Evolutionary conservation across 2,113 vertebrate genomes (phyloP).

Genomic region (Echinops telfairi): DNA sequence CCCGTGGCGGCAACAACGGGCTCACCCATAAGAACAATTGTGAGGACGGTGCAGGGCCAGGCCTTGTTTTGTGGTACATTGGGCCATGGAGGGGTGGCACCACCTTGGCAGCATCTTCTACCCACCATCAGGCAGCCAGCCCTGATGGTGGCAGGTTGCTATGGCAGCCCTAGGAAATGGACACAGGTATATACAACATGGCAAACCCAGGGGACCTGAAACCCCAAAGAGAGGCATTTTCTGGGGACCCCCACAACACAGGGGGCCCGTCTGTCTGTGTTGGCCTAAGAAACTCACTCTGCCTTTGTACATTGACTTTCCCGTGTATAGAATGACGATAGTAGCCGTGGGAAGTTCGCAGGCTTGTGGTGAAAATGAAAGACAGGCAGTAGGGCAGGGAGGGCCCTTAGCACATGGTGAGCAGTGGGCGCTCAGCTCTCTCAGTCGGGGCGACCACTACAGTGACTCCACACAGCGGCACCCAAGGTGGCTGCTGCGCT

Average conservation of each 20-base stretch:
- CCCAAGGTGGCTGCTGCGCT: background rate
- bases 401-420: background rate
- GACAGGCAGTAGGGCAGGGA: background rate
- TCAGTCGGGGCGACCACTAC: background rate
- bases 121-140: no score
- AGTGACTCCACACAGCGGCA: background rate
- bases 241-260: background rate
- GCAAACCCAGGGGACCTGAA: background rate
- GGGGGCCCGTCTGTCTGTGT: no score
- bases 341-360: background rate
- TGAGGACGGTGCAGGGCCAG: no score
- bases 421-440: background rate
- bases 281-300: background rate
- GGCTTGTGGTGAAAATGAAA: background rate
- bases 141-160: no score
- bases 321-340: background rate
- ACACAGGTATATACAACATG: background rate
- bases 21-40: no score
- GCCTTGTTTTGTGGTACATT: no score
- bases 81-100: no score
- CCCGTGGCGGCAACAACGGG: no score
- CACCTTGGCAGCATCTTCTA: no score
- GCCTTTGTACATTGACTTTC: background rate
- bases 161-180: no score
- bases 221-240: background rate